A percentile compares a stretch with the other conserved stretches of the same genome.
Evolutionary conservation across 2,113 vertebrate genomes (phyloP).

Genomic region (Laterallus jamaicensis): DNA sequence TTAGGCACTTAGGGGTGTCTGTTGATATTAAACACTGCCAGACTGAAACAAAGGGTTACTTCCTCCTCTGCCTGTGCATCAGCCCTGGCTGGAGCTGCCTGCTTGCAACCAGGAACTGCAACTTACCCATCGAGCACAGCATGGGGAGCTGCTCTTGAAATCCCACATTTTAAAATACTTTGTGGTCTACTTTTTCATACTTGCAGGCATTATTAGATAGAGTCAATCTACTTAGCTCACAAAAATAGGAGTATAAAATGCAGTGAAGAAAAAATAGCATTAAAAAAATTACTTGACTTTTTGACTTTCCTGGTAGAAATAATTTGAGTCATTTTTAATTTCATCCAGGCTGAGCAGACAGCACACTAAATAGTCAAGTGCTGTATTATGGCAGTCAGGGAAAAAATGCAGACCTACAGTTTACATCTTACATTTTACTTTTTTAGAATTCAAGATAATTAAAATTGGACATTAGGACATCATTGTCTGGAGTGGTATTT

Average conservation of each 20-base stretch:
- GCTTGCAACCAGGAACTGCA: neutral
- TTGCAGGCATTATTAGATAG: neutral
- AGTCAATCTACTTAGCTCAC: neutral
- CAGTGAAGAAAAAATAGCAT: neutral
- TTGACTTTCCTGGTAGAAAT: neutral
- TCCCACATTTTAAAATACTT: neutral
- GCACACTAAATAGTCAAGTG: neutral
- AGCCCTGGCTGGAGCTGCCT: neutral
- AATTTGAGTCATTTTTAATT: neutral
- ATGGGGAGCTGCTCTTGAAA: neutral
- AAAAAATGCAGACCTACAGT: neutral
- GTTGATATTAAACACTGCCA: neutral
- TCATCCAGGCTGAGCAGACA: neutral
- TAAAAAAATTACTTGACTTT: neutral
- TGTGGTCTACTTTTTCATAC: neutral
- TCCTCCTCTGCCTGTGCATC: neutral
- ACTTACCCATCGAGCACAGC: neutral
- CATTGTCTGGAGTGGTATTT: neutral
- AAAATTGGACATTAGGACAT: neutral
- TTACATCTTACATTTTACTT: neutral
- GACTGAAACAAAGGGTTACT: neutral
- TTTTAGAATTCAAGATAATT: neutral
- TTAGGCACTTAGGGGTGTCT: neutral
- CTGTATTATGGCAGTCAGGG: neutral
- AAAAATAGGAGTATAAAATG: neutral